Percentiles rank a stretch among this genome's conserved stretches.
These are phyloP conservation scores for Urocynchramus pylzowi DNA, from an alignment of 2,113 vertebrate species.

Conservation along the genomic window DNA sequence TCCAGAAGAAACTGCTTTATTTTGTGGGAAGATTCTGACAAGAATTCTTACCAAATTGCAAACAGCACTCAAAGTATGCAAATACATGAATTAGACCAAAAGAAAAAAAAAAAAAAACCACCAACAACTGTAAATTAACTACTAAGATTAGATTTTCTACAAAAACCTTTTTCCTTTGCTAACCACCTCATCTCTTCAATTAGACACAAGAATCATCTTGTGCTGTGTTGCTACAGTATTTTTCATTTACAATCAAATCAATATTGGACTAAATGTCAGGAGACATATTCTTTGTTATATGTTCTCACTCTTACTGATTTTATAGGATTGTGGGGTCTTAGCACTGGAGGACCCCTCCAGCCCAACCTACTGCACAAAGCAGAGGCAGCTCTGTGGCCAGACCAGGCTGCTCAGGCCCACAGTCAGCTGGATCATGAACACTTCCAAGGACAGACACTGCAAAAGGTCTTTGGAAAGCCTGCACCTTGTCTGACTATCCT, in stretches of 20 bases:
- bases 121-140: neutral
- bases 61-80: neutral
- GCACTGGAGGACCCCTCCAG: neutral
- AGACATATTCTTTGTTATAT: neutral
- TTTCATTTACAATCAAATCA: neutral
- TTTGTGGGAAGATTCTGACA: slow-evolving; percentile 30
- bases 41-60: neutral
- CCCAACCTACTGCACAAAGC: neutral
- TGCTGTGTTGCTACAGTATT: neutral
- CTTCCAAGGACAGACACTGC: neutral
- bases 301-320: neutral
- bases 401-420: neutral
- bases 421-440: accelerated
- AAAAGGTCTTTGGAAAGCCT: neutral
- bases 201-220: neutral
- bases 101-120: neutral
- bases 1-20: slow-evolving; percentile 40
- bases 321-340: neutral
- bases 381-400: neutral
- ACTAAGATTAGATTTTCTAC: neutral
- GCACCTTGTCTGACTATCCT: neutral
- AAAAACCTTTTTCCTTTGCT: accelerated
- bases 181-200: neutral
- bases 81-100: neutral
- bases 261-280: neutral